Percentiles rank a stretch among this genome's conserved stretches.
Evolutionary conservation across 1,140 invertebrate genomes (phyloP).

Genomic region (Manduca sexta): DNA sequence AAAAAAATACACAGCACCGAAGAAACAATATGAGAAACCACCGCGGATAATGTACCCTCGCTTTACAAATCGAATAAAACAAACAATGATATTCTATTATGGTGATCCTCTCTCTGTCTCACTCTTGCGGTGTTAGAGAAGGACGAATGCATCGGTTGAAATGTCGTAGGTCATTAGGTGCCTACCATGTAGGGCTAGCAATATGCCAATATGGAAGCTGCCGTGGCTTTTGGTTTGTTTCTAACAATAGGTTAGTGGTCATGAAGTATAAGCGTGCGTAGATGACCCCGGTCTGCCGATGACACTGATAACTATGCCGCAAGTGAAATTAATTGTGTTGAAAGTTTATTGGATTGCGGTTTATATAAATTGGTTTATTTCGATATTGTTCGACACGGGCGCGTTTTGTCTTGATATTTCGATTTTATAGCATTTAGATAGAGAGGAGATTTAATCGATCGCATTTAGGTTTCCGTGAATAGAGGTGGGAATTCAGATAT

Average conservation of each 20-base stretch:
- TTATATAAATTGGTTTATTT: slow-evolving; percentile 28
- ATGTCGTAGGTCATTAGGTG: slow-evolving; percentile 71
- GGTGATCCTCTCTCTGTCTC: slow-evolving; percentile 39
- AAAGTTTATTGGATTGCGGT: slow-evolving; percentile 21
- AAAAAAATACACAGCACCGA: slow-evolving; percentile 35
- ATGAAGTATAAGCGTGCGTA: slow-evolving; percentile 49
- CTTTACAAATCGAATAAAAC: slow-evolving; percentile 67
- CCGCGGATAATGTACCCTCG: slow-evolving; percentile 49
- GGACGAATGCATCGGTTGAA: slow-evolving; percentile 52
- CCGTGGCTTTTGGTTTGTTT: slow-evolving; percentile 52
- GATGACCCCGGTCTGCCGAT: slow-evolving; percentile 47
- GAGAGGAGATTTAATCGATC: too few relatives aligned
- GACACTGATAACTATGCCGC: slow-evolving; percentile 42
- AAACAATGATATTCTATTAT: slow-evolving; percentile 63
- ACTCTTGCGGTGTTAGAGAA: slow-evolving; percentile 25
- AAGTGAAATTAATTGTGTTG: slow-evolving; percentile 49
- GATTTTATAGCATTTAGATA: too few relatives aligned
- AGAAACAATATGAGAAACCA: slow-evolving; percentile 62
- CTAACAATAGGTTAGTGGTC: slow-evolving; percentile 55
- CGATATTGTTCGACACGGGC: slow-evolving; percentile 10
- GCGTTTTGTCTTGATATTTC: too few relatives aligned
- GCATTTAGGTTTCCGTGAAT: too few relatives aligned
- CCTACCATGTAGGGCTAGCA: slow-evolving; percentile 58
- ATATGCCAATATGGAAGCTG: slow-evolving; percentile 67
- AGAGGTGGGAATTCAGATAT: too few relatives aligned